Percentiles rank a stretch among this genome's conserved stretches.
These are phyloP conservation scores for Matsumyia berberina DNA, from an alignment of 2,888 invertebrate genomes.

Conservation along the genomic window DNA sequence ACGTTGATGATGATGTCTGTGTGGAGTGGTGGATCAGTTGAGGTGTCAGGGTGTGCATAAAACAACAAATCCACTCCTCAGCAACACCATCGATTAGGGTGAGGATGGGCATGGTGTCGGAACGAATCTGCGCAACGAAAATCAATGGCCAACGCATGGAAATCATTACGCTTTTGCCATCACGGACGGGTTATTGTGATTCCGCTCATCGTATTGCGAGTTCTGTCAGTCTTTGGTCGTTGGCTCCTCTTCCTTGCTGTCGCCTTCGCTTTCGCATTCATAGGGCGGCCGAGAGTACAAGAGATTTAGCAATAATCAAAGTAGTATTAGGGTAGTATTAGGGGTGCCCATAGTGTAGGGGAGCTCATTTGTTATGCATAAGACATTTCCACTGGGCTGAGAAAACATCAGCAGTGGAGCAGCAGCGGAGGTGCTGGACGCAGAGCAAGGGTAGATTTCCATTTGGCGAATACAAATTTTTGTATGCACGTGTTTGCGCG, in stretches of 20 bases:
- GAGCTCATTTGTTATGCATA: conserved; percentile 62
- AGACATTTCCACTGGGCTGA: conserved; percentile 33
- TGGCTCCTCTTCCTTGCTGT: background rate
- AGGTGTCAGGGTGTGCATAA: conserved; percentile 22
- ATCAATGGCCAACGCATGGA: conserved; percentile 35
- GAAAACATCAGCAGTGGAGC: background rate
- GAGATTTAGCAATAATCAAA: conserved; percentile 62
- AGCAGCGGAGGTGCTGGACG: background rate
- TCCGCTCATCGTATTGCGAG: conserved; percentile 9
- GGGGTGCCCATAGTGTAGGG: conserved; percentile 13
- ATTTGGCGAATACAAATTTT: conserved; percentile 47
- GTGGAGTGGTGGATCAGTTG: conserved; percentile 33
- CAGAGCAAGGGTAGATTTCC: conserved; percentile 21
- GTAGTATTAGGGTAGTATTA: conserved; percentile 54
- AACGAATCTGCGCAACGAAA: conserved; percentile 34
- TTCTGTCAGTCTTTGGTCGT: background rate
- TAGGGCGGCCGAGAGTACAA: conserved; percentile 35
- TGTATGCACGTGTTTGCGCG: conserved; percentile 14
- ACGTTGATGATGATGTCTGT: conserved; percentile 10
- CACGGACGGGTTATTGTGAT: conserved; percentile 47
- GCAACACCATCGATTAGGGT: background rate
- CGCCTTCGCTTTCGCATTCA: conserved; percentile 25
- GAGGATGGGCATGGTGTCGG: background rate
- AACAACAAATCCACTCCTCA: conserved; percentile 21
- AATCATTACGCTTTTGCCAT: conserved; percentile 32